Conservation (phyloP, 2,888 invertebrate genomes). For the Dryobotodes eremita region DNA sequence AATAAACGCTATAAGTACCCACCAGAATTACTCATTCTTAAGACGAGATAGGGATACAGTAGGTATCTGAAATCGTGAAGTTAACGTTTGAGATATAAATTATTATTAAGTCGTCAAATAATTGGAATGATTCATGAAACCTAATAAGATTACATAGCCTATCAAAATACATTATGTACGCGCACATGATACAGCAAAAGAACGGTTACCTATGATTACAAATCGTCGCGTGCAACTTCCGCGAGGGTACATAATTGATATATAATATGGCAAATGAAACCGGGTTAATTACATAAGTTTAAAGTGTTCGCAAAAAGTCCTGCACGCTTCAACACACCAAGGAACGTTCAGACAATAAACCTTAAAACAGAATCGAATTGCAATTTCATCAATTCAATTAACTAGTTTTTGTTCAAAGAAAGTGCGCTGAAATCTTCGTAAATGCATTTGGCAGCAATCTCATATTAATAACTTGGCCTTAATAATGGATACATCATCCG, state of each 20-base stretch:
- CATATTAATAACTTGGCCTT: conserved; percentile 45
- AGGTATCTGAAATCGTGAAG: background rate
- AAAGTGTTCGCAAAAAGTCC: conserved; percentile 70
- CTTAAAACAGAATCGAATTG: conserved; percentile 36
- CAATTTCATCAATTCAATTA: conserved; percentile 54
- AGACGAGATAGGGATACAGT: no score
- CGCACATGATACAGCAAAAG: conserved; percentile 29
- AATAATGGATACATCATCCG: conserved; percentile 22
- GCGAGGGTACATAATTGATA: conserved; percentile 70
- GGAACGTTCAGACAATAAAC: conserved; percentile 29
- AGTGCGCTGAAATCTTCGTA: conserved; percentile 45
- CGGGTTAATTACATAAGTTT: conserved; percentile 78
- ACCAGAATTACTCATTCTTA: background rate
- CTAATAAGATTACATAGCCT: conserved; percentile 11
- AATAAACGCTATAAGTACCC: background rate
- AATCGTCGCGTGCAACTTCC: conserved; percentile 70
- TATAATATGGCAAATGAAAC: conserved; percentile 78
- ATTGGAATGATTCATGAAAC: conserved; percentile 11
- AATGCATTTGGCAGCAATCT: conserved; percentile 35
- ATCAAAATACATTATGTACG: conserved; percentile 19
- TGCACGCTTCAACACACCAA: conserved; percentile 42
- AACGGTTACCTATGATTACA: conserved; percentile 64
- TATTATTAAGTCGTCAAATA: background rate
- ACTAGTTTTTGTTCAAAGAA: conserved; percentile 58
- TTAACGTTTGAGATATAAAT: background rate